A percentile compares a stretch with the other conserved stretches of the same genome.
These are phyloP conservation scores for Phytoseiulus persimilis DNA, from an alignment of 2,888 invertebrate genomes.

Conservation along the genomic window DNA sequence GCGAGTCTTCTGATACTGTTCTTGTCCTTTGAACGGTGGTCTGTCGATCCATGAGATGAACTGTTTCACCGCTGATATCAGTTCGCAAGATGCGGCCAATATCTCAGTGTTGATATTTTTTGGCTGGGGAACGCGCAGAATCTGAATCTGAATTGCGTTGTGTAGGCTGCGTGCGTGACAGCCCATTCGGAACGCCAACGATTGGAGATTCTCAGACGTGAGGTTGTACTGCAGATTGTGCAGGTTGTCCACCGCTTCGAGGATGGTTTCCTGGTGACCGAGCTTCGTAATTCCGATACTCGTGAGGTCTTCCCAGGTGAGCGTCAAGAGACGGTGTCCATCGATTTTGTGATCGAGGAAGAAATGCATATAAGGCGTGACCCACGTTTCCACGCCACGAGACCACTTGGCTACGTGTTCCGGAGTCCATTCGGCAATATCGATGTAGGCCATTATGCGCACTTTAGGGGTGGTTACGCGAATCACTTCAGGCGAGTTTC, in stretches of 20 bases:
- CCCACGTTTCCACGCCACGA: slow-evolving; percentile 69
- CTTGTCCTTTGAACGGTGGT: slow-evolving; percentile 57
- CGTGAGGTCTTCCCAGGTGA: slow-evolving; percentile 79
- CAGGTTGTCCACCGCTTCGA: slow-evolving; percentile 83
- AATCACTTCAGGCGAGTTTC: neutral
- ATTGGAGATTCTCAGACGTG: slow-evolving; percentile 82
- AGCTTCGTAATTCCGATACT: slow-evolving; percentile 73
- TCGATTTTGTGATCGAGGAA: slow-evolving; percentile 72
- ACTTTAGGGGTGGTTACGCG: too few species aligned
- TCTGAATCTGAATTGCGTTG: slow-evolving; percentile 50
- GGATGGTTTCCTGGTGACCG: slow-evolving; percentile 84
- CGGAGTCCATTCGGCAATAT: slow-evolving; percentile 78
- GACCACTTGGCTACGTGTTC: slow-evolving; percentile 85
- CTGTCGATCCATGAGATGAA: slow-evolving; percentile 84
- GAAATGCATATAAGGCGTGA: slow-evolving; percentile 68
- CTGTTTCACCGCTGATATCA: slow-evolving; percentile 73
- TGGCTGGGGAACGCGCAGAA: slow-evolving; percentile 15
- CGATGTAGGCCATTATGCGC: slow-evolving; percentile 64
- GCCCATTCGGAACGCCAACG: slow-evolving; percentile 71
- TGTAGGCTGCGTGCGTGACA: slow-evolving; percentile 68
- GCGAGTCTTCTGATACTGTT: slow-evolving; percentile 63
- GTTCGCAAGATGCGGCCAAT: slow-evolving; percentile 73
- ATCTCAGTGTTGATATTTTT: slow-evolving; percentile 57
- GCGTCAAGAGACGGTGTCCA: slow-evolving; percentile 70
- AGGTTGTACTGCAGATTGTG: slow-evolving; percentile 85